Base-by-base conservation (phyloP, 1,140 invertebrate genomes). In the Sinonovacula constricta region DNA sequence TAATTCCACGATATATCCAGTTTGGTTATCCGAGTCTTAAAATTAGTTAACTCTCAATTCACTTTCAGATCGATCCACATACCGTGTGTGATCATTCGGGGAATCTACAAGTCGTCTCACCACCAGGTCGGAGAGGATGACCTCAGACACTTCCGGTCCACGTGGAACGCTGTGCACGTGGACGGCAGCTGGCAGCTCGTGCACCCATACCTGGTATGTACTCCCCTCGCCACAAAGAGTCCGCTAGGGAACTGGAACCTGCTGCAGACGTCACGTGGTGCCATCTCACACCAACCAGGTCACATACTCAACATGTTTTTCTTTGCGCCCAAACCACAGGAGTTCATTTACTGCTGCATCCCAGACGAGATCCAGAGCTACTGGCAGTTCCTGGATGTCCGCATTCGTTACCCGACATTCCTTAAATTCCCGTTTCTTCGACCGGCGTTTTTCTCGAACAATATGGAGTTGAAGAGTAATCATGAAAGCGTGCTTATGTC, bases 21-120 rank as follows among this genome's bases (percentile, higher is more conserved):
- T n/a, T n/a, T n/a, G n/a, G n/a, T n/a, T n/a, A n/a, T n/a, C n/a
- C n/a, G n/a, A n/a, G n/a, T n/a, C n/a, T n/a, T n/a, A n/a, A n/a
- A n/a, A n/a, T n/a, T n/a, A n/a, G n/a, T n/a, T n/a, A n/a, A n/a
- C n/a, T n/a, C n/a, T 70, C 18, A 24, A 24, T 69, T 90, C 91
- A 69, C 88, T 79, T 75, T 34, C 70, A 98, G 97, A 91, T 98
- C 98, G 89, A 97, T 97, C 1, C 97, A 97, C 81, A 92, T 99
- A 18, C 98, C 99, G 89, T 99, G 98, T 91, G 97, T 99, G 2
- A 97, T 99, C 12, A 98, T 99, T 86, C 98, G 98, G 91, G 98
- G 98, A 18, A 98, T 98, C 91, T 97, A 96, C 63, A 99, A 99
- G 90, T 97, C 96, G 49, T 97, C 97, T 1, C 97, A 97, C 57